Evolutionary conservation across 2,888 invertebrate species (phyloP).

Genomic region (Melanargia galathea): DNA sequence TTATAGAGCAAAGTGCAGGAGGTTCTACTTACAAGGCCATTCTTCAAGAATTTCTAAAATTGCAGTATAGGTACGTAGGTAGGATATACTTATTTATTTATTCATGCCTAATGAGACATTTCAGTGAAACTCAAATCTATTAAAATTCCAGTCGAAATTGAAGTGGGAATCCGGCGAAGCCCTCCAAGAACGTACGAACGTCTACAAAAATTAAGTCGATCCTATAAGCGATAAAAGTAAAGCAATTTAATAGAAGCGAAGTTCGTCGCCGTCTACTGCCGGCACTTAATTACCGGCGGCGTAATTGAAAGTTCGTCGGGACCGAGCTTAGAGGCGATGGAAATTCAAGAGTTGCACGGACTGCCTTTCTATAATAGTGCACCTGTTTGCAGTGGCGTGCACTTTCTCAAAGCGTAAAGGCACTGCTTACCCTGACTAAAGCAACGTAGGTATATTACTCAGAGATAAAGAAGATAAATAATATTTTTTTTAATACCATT

Average conservation of each 20-base stretch:
- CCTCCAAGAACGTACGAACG: constrained; percentile 39
- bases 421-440: no score
- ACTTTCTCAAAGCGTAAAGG: no score
- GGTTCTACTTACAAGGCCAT: background rate
- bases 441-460: no score
- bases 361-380: constrained; percentile 20
- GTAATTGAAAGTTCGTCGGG: constrained; percentile 68
- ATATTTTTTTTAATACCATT: no score
- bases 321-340: constrained; percentile 20
- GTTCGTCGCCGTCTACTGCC: constrained; percentile 57
- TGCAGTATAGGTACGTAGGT: no score
- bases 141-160: constrained; percentile 50
- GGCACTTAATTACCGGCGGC: constrained; percentile 70
- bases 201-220: constrained; percentile 67
- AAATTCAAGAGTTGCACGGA: constrained; percentile 19
- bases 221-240: constrained; percentile 64
- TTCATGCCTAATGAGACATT: constrained; percentile 32
- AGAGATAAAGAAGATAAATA: no score
- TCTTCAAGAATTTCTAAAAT: background rate
- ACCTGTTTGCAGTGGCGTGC: no score
- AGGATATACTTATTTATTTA: constrained; percentile 17
- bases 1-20: no score
- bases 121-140: constrained; percentile 39
- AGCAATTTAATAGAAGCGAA: constrained; percentile 70
- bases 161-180: constrained; percentile 42